A percentile compares a stretch with the other conserved stretches of the same genome.
Conservation (phyloP, 2,888 invertebrate genomes). For the Nomada lathburiana region DNA sequence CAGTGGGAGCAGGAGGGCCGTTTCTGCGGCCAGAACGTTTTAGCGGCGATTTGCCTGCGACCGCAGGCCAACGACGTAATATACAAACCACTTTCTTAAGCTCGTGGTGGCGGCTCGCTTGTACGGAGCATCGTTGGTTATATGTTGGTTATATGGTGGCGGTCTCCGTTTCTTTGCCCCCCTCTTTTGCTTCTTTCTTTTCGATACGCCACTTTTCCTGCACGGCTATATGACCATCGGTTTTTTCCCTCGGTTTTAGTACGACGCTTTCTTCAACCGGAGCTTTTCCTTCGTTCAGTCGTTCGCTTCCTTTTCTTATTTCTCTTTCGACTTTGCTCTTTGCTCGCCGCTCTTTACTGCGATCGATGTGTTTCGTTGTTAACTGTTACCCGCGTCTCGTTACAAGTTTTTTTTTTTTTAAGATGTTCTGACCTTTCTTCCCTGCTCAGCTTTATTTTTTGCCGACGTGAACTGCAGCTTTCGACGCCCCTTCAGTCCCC, state of each 20-base stretch:
- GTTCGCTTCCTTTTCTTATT: background rate
- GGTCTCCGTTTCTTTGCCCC: constrained; percentile 40
- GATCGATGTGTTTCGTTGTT: background rate
- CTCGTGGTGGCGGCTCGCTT: constrained; percentile 71
- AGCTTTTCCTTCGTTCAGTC: background rate
- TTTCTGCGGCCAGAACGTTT: constrained; percentile 79
- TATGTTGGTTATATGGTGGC: constrained; percentile 64
- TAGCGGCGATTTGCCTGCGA: constrained; percentile 81
- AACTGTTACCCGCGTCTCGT: background rate
- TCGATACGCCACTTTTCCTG: constrained; percentile 20
- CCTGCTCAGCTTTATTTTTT: too few species aligned
- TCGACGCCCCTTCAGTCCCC: too few species aligned
- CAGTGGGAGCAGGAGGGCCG: constrained; percentile 38
- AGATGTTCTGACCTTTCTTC: background rate
- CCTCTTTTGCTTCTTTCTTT: constrained; percentile 19
- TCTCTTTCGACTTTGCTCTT: too few species aligned
- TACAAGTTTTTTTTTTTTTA: background rate
- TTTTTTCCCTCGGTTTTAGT: background rate
- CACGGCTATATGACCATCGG: background rate
- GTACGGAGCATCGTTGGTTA: constrained; percentile 60
- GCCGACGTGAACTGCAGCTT: too few species aligned
- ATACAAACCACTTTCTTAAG: constrained; percentile 80
- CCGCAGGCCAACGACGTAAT: constrained; percentile 81
- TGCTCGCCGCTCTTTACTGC: background rate
- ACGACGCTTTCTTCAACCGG: background rate